Evolutionary conservation across 2,113 vertebrate species (phyloP).

Genomic region (Murina feae): DNA sequence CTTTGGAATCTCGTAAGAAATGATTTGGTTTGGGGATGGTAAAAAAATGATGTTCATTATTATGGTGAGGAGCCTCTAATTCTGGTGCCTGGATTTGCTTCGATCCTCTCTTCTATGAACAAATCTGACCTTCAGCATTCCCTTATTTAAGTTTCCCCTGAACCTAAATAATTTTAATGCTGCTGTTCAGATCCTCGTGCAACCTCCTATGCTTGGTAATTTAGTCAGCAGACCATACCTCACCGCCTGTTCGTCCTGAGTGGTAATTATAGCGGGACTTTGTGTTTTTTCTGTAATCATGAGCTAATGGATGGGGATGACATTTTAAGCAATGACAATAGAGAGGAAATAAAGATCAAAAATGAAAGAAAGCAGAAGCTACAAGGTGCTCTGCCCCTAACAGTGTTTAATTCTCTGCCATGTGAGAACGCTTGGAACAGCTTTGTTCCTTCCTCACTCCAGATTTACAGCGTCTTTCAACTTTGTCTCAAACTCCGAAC

Average conservation of each 20-base stretch:
- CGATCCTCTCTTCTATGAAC: not conserved
- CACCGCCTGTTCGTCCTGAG: not conserved
- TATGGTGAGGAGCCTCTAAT: not conserved
- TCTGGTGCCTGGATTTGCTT: not conserved
- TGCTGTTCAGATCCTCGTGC: not conserved
- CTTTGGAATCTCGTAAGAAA: not conserved
- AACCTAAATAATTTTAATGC: not conserved
- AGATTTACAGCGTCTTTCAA: not conserved
- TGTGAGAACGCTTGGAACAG: not conserved
- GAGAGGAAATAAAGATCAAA: not conserved
- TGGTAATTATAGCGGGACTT: not conserved
- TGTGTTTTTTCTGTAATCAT: not conserved
- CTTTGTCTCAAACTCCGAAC: not conserved
- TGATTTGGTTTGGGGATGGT: not conserved
- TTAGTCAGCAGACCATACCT: not conserved
- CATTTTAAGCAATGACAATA: not conserved
- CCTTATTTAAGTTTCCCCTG: not conserved
- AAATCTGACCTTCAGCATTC: not conserved
- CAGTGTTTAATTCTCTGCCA: not conserved
- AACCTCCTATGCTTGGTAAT: not conserved
- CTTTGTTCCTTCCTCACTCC: not conserved
- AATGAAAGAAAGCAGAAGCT: not conserved
- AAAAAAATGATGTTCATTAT: not conserved
- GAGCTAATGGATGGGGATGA: not conserved
- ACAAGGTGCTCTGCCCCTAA: not conserved